These are phyloP conservation scores for Lepeophtheirus nordmannii DNA, from an alignment of 2,888 invertebrate genomes.

Conservation along the genomic window DNA sequence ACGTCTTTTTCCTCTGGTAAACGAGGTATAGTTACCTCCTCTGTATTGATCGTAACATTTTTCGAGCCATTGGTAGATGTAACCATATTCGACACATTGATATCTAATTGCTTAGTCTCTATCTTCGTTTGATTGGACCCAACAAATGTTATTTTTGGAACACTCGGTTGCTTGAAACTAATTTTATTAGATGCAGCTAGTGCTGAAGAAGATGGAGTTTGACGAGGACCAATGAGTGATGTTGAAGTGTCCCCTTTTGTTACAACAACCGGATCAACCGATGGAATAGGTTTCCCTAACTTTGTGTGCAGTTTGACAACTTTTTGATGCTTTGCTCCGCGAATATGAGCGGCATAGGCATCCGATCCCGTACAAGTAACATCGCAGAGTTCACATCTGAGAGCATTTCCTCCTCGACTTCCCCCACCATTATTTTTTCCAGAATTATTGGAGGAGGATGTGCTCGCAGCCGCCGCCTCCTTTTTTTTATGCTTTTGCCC, in stretches of 20 bases:
- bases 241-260: constrained; percentile 26
- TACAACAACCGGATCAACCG: constrained; percentile 79
- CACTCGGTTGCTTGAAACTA: constrained; percentile 41
- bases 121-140: constrained; percentile 34
- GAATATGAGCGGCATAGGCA: constrained; percentile 93
- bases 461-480: constrained; percentile 53
- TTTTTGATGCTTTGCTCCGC: constrained; percentile 95
- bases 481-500: constrained; percentile 99
- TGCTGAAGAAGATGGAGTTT: constrained; percentile 28
- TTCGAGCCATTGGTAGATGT: neutral
- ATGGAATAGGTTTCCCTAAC: constrained; percentile 91
- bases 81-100: neutral
- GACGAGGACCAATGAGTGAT: constrained; percentile 25
- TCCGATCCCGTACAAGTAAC: constrained; percentile 96
- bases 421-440: neutral
- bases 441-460: constrained; percentile 34
- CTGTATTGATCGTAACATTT: neutral
- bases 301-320: constrained; percentile 83
- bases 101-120: neutral
- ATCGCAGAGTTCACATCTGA: constrained; percentile 92
- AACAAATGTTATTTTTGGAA: constrained; percentile 70
- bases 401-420: constrained; percentile 43
- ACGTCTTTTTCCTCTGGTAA: constrained; percentile 49
- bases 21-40: constrained; percentile 18
- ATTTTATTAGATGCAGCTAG: constrained; percentile 31